phyloP scores from a whole-genome alignment of 2,888 invertebrate genomes.

The Drosophila neonasuta region DNA sequence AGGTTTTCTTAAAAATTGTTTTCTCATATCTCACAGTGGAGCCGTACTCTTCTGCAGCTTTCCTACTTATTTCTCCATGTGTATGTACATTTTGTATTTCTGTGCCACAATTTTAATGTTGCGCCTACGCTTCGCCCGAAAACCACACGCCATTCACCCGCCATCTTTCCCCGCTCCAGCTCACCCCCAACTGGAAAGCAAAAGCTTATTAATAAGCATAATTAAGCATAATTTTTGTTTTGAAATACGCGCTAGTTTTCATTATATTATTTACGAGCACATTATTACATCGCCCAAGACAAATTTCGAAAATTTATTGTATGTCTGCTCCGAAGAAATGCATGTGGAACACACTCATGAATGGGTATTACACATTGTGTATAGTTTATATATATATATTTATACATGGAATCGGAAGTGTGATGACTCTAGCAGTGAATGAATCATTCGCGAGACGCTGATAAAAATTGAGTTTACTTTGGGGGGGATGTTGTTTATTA shows the following conservation, averaged over 20 bases:
- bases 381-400: constrained; percentile 11
- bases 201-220: constrained; percentile 66
- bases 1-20: too few relatives aligned
- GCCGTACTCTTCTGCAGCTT: too few relatives aligned
- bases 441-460: constrained; percentile 39
- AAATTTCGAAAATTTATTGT: constrained; percentile 63
- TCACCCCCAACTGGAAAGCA: constrained; percentile 15
- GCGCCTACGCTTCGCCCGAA: constrained; percentile 39
- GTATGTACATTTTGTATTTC: constrained; percentile 2
- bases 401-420: constrained; percentile 33
- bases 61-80: background rate
- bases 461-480: constrained; percentile 21
- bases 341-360: constrained; percentile 15
- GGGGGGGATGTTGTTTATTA: constrained; percentile 3
- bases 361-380: constrained; percentile 31
- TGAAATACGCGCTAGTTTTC: constrained; percentile 56
- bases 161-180: background rate
- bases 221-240: constrained; percentile 72
- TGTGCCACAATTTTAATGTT: constrained; percentile 41
- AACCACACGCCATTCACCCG: constrained; percentile 1
- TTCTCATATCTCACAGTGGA: too few relatives aligned
- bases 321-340: constrained; percentile 7
- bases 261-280: constrained; percentile 59
- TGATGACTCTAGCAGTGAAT: constrained; percentile 12
- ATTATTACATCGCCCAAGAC: constrained; percentile 57